phyloP scores from a whole-genome alignment of 2,113 vertebrate genomes.

The Ochotona curzoniae region DNA sequence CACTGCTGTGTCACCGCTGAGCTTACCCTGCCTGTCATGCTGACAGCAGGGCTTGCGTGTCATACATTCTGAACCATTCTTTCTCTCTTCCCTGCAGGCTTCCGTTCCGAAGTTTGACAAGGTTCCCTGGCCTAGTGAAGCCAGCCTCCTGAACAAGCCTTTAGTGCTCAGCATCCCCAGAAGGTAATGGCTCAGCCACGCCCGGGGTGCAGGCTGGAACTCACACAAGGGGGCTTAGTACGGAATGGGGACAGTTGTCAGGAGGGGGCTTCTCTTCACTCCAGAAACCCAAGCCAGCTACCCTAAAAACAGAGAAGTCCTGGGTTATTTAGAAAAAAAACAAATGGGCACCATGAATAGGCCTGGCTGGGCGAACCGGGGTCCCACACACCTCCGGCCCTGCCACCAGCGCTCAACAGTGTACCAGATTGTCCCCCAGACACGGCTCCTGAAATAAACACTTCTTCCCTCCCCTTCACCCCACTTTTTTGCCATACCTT shows the following conservation, averaged over 20 bases:
- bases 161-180: slow-evolving; percentile 68
- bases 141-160: slow-evolving; percentile 72
- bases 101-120: slow-evolving; percentile 74
- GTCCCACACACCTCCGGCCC: neutral
- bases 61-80: neutral
- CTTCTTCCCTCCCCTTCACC: neutral
- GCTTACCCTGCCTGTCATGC: neutral
- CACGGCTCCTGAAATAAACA: neutral
- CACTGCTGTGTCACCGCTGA: neutral
- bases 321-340: neutral
- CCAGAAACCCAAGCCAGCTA: neutral
- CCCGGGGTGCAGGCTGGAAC: neutral
- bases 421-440: neutral
- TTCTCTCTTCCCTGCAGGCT: slow-evolving; percentile 61
- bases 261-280: neutral
- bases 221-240: neutral
- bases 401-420: too few relatives aligned
- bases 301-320: neutral
- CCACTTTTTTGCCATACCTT: neutral
- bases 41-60: neutral
- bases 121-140: slow-evolving; percentile 70
- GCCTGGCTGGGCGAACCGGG: neutral
- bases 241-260: neutral
- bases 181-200: slow-evolving; percentile 58
- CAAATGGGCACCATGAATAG: too few relatives aligned